These are phyloP conservation scores for Oreocharis arfaki DNA, from an alignment of 2,113 vertebrate species.

Conservation along the genomic window DNA sequence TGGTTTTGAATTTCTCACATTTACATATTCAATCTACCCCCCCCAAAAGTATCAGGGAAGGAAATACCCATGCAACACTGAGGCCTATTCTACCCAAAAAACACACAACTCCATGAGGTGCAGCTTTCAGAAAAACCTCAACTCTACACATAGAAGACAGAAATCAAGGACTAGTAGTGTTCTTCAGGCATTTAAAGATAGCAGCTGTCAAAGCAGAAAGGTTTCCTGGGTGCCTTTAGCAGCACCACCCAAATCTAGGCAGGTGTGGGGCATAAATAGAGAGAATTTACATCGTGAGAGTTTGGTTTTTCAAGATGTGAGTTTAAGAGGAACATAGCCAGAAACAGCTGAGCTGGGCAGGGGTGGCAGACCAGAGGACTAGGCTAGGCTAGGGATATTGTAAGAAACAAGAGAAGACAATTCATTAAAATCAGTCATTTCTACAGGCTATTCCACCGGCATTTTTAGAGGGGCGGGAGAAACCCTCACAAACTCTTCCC, in stretches of 20 bases:
- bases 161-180: neutral
- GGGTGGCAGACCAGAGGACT: neutral
- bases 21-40: neutral
- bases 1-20: neutral
- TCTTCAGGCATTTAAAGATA: neutral
- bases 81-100: neutral
- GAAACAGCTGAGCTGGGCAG: neutral
- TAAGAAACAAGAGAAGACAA: neutral
- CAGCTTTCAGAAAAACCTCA: neutral
- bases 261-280: neutral
- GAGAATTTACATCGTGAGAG: neutral
- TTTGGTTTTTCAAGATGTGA: neutral
- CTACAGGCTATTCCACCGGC: accelerated
- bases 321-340: neutral
- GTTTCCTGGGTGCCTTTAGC: neutral
- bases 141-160: neutral
- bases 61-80: neutral
- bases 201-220: neutral
- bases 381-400: neutral
- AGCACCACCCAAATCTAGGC: neutral
- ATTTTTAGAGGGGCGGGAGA: neutral
- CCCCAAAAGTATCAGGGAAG: neutral
- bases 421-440: neutral
- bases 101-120: neutral
- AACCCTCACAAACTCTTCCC: neutral